Base-by-base conservation (phyloP, 2,797 vertebrate species). In the Spondyliosoma cantharus region DNA sequence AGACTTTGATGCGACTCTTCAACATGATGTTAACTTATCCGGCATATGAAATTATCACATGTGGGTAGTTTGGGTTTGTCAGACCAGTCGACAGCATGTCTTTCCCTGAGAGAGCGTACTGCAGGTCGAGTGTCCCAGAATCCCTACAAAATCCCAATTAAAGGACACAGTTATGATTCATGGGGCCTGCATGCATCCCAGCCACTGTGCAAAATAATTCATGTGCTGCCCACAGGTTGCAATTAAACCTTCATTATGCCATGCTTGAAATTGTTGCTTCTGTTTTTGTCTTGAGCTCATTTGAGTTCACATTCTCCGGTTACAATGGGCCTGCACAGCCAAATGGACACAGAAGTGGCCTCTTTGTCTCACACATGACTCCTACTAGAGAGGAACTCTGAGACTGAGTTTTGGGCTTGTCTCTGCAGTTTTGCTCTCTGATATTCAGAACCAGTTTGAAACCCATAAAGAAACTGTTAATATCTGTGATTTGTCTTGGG, bases 191-290 rank as follows among this genome's bases (percentile, higher is more conserved):
- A 37, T 66, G 19, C 46, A 43, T 22, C 29, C 54, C 32, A 48
- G 49, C 62, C 52, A 14, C 52, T 48, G 25, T 32, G 16, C 20
- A 76, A 72, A 62, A 48, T 76, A 62, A 76, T 76, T 53, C 16
- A 69, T 56, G 16, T 62, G 27, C 42, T 70, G 58, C 43, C 50
- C 58, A 70, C 13, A 63, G 9, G 37, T 16, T 46, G 37, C 25
- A 54, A 19, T 76, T 68, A 46, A 25, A 68, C 57, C 20, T 12
- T 19, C 19, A 59, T 43, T 22, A 32, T 19, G 14, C 17, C 25
- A 53, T 37, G 37, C 16, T n/a, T 54, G 3, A 29, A 43, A 45
- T 46, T 48, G 8, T 20, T 46, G 12, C 17, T 52, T 57, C 1
- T 24, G 15, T 54, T 32, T 27, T n/a, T 65, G n/a, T 46, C 5